These are phyloP conservation scores for Neodiprion pinetum DNA, from an alignment of 1,140 invertebrate genomes.

Conservation along the genomic window DNA sequence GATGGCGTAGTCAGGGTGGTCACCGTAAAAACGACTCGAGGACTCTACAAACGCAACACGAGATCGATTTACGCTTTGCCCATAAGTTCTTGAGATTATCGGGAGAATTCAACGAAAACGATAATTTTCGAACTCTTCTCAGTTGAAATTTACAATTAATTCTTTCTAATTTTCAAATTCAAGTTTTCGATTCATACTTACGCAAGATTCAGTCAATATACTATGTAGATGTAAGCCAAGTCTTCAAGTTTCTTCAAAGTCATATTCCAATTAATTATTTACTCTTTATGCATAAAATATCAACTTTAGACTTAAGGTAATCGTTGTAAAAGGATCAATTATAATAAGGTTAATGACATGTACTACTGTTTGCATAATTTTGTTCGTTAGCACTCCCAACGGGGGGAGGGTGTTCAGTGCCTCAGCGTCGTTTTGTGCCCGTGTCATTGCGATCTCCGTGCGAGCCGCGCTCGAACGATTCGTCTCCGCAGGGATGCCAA, in stretches of 20 bases:
- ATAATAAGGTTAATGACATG: not conserved
- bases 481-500: no score
- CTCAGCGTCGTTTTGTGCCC: no score
- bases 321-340: not conserved
- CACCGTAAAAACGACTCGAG: not conserved
- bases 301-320: not conserved
- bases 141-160: no score
- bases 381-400: constrained; percentile 23
- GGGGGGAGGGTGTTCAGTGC: constrained; percentile 24
- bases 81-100: not conserved
- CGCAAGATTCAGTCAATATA: not conserved
- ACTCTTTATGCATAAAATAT: no score
- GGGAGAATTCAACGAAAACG: no score
- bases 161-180: constrained; percentile 12
- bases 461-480: no score
- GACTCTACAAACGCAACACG: not conserved
- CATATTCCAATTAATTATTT: not conserved
- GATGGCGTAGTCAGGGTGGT: constrained; percentile 6
- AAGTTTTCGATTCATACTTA: no score
- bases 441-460: no score
- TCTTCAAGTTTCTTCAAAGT: no score
- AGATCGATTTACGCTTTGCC: not conserved
- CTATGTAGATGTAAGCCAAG: no score
- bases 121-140: no score
- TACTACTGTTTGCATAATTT: constrained; percentile 14